Percentiles rank a stretch among this genome's conserved stretches.
Evolutionary conservation across 2,113 vertebrate species (phyloP).

Genomic region (Diphyllodes magnificus): DNA sequence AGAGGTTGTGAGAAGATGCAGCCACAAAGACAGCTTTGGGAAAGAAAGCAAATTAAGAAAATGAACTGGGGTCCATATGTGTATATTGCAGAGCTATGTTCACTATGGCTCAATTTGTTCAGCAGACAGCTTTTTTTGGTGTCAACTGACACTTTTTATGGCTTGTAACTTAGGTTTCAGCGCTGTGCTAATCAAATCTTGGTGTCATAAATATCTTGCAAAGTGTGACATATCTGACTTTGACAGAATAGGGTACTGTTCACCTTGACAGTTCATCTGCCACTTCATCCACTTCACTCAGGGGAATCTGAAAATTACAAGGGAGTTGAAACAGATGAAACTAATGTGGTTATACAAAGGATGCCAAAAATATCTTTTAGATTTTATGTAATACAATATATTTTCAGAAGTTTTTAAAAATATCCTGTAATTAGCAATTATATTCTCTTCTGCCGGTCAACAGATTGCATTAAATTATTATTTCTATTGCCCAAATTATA

Average conservation of each 20-base stretch:
- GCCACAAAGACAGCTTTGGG: background rate
- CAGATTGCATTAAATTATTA: background rate
- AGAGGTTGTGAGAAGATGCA: background rate
- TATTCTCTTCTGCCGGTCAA: background rate
- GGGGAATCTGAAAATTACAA: background rate
- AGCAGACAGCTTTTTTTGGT: background rate
- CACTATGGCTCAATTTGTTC: background rate
- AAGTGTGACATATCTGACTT: background rate
- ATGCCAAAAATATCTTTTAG: background rate
- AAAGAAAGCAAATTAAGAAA: background rate
- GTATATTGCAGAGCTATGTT: background rate
- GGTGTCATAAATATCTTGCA: background rate
- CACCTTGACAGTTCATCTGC: background rate
- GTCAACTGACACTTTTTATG: background rate
- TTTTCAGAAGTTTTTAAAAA: background rate
- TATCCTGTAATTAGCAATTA: background rate
- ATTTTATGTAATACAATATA: background rate
- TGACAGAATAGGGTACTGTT: background rate
- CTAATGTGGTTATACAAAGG: background rate
- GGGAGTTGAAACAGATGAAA: background rate
- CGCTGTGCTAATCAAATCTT: background rate
- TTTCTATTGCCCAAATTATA: background rate
- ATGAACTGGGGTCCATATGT: background rate
- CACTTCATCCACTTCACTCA: background rate
- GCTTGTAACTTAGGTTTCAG: background rate